Evolutionary conservation across 2,797 vertebrate species (phyloP).

Genomic region (Pygocentrus nattereri): DNA sequence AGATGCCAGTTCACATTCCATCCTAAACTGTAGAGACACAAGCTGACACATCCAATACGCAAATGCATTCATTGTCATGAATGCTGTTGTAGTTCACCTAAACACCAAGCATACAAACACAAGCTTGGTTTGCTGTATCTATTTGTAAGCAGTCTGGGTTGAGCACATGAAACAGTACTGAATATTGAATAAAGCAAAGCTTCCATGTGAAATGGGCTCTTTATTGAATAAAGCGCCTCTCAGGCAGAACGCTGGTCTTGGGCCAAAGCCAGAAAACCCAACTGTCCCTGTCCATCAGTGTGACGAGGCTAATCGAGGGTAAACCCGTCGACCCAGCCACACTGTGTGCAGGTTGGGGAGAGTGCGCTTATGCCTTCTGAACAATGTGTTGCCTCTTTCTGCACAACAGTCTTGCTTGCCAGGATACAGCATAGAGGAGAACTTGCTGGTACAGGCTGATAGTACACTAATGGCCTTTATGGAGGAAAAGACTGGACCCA

Average conservation of each 20-base stretch:
- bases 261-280: slow-evolving; percentile 69
- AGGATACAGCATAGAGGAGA: slow-evolving; percentile 21
- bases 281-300: slow-evolving; percentile 73
- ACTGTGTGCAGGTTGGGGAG: slow-evolving; percentile 2
- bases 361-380: slow-evolving; percentile 35
- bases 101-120: slow-evolving; percentile 17
- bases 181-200: slow-evolving; percentile 63
- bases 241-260: slow-evolving; percentile 62
- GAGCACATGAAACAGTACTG: slow-evolving; percentile 55
- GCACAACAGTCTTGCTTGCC: background rate
- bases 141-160: slow-evolving; percentile 29
- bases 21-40: slow-evolving; percentile 27
- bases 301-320: slow-evolving; percentile 57
- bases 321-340: slow-evolving; percentile 62
- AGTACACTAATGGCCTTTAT: slow-evolving; percentile 32
- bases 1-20: slow-evolving; percentile 38
- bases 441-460: background rate
- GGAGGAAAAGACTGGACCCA: slow-evolving; percentile 30
- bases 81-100: background rate
- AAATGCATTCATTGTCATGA: slow-evolving; percentile 22
- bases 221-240: slow-evolving; percentile 67
- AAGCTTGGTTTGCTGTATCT: slow-evolving; percentile 24
- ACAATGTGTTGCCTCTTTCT: slow-evolving; percentile 47
- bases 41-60: slow-evolving; percentile 22
- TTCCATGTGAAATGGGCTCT: slow-evolving; percentile 58